A percentile compares a stretch with the other conserved stretches of the same genome.
phyloP scores from a whole-genome alignment of 2,797 vertebrate species.

The Phoxinus dragarum region DNA sequence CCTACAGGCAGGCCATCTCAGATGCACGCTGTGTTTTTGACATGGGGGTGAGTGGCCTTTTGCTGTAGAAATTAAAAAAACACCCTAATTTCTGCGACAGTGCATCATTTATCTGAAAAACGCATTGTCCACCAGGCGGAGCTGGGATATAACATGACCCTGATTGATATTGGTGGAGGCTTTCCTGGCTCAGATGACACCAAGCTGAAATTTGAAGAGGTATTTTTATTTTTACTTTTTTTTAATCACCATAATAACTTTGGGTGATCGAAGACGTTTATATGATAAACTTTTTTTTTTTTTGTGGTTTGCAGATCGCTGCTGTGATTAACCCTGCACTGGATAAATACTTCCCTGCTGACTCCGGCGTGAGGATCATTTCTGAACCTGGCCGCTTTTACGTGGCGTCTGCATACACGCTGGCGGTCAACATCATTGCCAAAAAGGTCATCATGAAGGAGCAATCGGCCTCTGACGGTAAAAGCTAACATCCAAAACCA shows the following conservation, averaged over 20 bases:
- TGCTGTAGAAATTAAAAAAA: neutral
- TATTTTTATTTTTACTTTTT: slow-evolving; percentile 63
- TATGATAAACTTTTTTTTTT: neutral
- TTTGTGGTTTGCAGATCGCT: slow-evolving; percentile 80
- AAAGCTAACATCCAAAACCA: too few species aligned
- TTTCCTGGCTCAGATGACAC: slow-evolving; percentile 93
- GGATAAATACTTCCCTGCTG: slow-evolving; percentile 93
- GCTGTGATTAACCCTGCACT: slow-evolving; percentile 90
- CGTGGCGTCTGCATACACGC: slow-evolving; percentile 92
- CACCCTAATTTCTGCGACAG: neutral
- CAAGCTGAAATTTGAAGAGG: slow-evolving; percentile 98
- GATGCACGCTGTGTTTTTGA: slow-evolving; percentile 96
- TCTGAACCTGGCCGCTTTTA: slow-evolving; percentile 96
- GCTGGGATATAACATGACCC: slow-evolving; percentile 89
- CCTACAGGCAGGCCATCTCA: slow-evolving; percentile 89
- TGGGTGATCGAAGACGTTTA: neutral
- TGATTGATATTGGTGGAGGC: slow-evolving; percentile 96
- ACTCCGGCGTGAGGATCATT: slow-evolving; percentile 86
- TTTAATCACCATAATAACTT: neutral
- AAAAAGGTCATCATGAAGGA: slow-evolving; percentile 93
- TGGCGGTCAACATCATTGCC: slow-evolving; percentile 96
- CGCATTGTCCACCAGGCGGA: slow-evolving; percentile 78
- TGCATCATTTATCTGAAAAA: neutral
- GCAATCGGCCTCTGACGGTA: slow-evolving; percentile 83
- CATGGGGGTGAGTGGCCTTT: slow-evolving; percentile 87